Evolutionary conservation across 2,888 invertebrate species (phyloP), one percentile per base, ranked within the genome.

Genomic region (Atethmia centrago): DNA sequence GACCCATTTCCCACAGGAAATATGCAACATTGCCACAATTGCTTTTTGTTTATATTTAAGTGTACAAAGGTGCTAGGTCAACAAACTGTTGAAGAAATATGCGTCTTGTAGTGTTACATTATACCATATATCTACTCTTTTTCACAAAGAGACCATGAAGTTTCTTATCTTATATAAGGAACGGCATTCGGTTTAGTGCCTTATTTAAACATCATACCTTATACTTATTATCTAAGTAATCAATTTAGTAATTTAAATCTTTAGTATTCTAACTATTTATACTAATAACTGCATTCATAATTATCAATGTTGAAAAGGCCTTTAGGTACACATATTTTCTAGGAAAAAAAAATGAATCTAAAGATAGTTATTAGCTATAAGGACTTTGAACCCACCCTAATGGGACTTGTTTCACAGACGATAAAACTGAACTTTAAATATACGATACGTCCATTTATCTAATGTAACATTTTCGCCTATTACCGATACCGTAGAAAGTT

Each of bases 11-110:
- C n/a, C n/a, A n/a, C n/a, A n/a, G n/a, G n/a, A n/a, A n/a, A n/a
- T n/a, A n/a, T 83, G 80, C 80, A 83, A 79, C 71, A 71, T 83
- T 51, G 83, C 62, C 63, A 58, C 51, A 65, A n/a, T 49, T 28
- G 45, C 25, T 62, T 79, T 64, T 71, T 73, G 65, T 74, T 73
- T 77, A 59, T 68, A 67, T 80, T 59, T 64, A 64, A 64, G 31
- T 19, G 53, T 53, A 49, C 31, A 51, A n/a, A 51, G 28, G 45
- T 51, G 55, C 31, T 2, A 25, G 14, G 7, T 28, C 47, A 40
- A 58, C 49, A 36, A 25, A 16, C 21, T 56, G 42, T n/a, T 45
- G n/a, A 51, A 42, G n/a, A 28, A 56, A 74, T 28, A 59, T 25
- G 12, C 25, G 1, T 47, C 45, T 14, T n/a, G 25, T 25, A 9